These are phyloP conservation scores for Adelosebastes latens DNA, from an alignment of 2,797 vertebrate species.

Conservation along the genomic window DNA sequence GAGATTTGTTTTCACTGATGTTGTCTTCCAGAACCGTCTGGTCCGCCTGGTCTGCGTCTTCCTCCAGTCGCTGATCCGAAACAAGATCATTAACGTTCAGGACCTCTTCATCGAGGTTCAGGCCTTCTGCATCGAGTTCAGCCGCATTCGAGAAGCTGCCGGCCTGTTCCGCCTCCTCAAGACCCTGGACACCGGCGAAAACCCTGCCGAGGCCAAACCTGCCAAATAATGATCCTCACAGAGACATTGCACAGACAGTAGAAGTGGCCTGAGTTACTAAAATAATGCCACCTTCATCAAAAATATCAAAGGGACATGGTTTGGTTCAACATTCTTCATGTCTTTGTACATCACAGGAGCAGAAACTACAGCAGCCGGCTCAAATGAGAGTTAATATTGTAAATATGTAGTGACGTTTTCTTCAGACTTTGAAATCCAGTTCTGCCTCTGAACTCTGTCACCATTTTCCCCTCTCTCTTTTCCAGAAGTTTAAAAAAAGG, in stretches of 20 bases:
- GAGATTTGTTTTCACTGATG: background rate
- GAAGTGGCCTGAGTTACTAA: background rate
- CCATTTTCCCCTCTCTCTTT: background rate
- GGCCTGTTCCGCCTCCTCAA: constrained; percentile 97
- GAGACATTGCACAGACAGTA: background rate
- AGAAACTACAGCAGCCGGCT: background rate
- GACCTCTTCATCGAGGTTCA: constrained; percentile 99
- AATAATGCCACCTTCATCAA: background rate
- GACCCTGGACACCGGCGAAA: constrained; percentile 96
- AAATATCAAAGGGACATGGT: background rate
- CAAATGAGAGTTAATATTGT: constrained; percentile 12
- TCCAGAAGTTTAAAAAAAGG: background rate
- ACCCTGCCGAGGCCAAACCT: constrained; percentile 88
- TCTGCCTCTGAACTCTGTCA: background rate
- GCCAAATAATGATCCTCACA: constrained; percentile 81
- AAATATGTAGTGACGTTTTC: constrained; percentile 31
- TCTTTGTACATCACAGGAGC: background rate
- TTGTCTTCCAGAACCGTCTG: constrained; percentile 90
- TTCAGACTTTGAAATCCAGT: background rate
- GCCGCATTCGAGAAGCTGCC: constrained; percentile 96
- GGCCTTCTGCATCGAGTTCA: constrained; percentile 99
- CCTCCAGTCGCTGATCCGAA: constrained; percentile 96
- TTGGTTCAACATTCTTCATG: background rate
- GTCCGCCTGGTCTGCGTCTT: constrained; percentile 98
- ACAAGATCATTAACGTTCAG: constrained; percentile 99